Percentiles rank a stretch among this genome's conserved stretches.
Conservation (phyloP, 2,888 invertebrate species). For the Heliconius charithonia region DNA sequence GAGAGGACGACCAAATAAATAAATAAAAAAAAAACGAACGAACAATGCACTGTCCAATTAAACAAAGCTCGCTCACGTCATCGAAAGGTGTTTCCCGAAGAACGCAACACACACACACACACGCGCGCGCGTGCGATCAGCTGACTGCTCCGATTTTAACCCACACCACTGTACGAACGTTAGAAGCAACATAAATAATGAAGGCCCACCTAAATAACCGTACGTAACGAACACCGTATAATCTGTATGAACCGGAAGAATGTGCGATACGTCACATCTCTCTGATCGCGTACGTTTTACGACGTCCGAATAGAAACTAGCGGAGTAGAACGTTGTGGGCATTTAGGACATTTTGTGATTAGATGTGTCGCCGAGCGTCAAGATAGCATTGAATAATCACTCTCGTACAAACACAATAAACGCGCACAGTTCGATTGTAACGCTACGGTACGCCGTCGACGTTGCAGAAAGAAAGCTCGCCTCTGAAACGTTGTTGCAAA, state of each 20-base stretch:
- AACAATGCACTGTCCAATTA: constrained; percentile 83
- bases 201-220: constrained; percentile 82
- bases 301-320: constrained; percentile 68
- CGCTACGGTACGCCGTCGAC: constrained; percentile 42
- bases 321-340: constrained; percentile 59
- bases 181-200: constrained; percentile 83
- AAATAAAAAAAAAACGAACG: constrained; percentile 60
- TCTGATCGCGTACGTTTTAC: constrained; percentile 72
- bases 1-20: constrained; percentile 47
- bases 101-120: constrained; percentile 70
- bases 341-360: constrained; percentile 67
- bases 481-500: constrained; percentile 40
- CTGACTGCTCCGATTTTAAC: constrained; percentile 84
- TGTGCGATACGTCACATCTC: constrained; percentile 76
- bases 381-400: constrained; percentile 79
- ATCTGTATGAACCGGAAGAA: constrained; percentile 80
- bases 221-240: constrained; percentile 75
- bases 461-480: constrained; percentile 43
- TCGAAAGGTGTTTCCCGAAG: constrained; percentile 84
- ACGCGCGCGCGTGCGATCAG: constrained; percentile 79
- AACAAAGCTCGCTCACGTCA: constrained; percentile 81
- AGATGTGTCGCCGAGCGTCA: constrained; percentile 57
- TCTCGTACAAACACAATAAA: constrained; percentile 66
- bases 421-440: constrained; percentile 65
- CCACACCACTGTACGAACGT: constrained; percentile 80